Conservation (phyloP, 2,797 vertebrate genomes). For the Oreochromis grahami region DNA sequence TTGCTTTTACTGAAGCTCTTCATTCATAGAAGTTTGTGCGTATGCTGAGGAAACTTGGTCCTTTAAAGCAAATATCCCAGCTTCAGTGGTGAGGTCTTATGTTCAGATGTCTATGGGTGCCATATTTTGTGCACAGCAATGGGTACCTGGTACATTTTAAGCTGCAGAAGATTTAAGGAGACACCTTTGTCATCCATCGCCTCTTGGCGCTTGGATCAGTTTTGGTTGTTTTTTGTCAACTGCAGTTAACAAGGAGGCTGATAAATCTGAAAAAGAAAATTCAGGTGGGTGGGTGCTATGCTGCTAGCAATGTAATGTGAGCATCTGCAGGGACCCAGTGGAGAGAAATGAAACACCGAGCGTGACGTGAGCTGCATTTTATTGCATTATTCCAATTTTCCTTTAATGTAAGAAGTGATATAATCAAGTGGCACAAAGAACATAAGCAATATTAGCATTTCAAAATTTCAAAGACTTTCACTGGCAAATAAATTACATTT, state of each 20-base stretch:
- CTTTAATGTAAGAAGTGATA: neutral
- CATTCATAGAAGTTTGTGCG: neutral
- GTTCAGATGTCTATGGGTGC: neutral
- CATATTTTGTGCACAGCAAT: neutral
- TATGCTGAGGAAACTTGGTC: neutral
- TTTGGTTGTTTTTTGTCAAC: neutral
- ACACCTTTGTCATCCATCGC: neutral
- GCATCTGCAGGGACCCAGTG: neutral
- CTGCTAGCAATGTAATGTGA: neutral
- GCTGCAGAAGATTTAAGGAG: neutral
- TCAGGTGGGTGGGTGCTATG: neutral
- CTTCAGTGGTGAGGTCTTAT: neutral
- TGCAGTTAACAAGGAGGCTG: neutral
- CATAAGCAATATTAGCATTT: neutral
- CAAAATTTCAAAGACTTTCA: neutral
- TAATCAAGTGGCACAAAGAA: neutral
- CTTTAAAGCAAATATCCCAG: neutral
- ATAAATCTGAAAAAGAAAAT: neutral
- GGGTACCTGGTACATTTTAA: neutral
- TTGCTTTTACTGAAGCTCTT: neutral
- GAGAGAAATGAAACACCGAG: fast-evolving
- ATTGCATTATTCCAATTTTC: neutral
- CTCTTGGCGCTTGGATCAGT: neutral
- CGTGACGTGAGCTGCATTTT: neutral
- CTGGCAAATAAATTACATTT: neutral